A percentile compares a stretch with the other conserved stretches of the same genome.
Conservation (phyloP, 2,113 vertebrate species). For the Picathartes gymnocephalus region DNA sequence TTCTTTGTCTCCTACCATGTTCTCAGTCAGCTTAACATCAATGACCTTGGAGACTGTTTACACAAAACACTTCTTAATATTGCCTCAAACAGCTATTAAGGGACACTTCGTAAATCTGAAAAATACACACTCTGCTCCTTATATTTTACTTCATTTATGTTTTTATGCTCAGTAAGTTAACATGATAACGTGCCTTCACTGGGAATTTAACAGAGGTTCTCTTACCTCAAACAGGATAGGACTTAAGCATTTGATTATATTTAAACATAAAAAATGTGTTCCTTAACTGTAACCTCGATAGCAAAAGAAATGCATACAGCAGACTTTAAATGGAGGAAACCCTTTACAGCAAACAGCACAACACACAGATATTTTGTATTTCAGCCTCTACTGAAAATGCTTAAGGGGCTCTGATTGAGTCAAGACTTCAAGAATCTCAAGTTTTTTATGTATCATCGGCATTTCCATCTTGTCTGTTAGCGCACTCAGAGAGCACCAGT, state of each 20-base stretch:
- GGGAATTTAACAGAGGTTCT: background rate
- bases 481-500: background rate
- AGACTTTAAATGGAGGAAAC: background rate
- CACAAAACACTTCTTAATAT: conserved; percentile 42
- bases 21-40: conserved; percentile 5
- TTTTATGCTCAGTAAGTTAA: background rate
- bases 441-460: background rate
- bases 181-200: background rate
- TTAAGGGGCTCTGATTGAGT: background rate
- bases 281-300: background rate
- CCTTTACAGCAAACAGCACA: background rate
- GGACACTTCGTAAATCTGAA: background rate
- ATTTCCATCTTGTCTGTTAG: background rate
- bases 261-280: background rate
- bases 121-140: background rate
- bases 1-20: background rate
- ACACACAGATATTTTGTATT: background rate
- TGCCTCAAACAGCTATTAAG: conserved; percentile 47
- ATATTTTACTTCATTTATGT: background rate
- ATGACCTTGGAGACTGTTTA: conserved; percentile 62
- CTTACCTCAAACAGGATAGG: background rate
- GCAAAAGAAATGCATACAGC: background rate
- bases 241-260: background rate
- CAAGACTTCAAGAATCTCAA: background rate
- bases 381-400: background rate